Base-by-base conservation (phyloP, 1,140 invertebrate genomes). In the Brachionus calyciflorus region DNA sequence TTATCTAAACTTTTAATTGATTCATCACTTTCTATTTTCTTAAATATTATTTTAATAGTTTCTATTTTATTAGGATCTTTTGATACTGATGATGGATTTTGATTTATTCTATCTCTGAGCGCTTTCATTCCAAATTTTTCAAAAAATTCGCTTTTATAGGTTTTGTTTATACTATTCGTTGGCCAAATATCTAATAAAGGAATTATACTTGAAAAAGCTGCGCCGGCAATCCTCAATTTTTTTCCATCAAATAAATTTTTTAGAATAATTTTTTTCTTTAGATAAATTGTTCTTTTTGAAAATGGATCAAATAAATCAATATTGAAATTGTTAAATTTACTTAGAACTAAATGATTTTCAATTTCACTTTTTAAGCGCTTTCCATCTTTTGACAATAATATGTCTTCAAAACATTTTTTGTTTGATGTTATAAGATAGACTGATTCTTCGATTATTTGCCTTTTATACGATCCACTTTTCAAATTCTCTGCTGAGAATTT, bases 201-300 rank as follows among this genome's bases (percentile, higher is more conserved):
- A 33, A 60, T 19, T 33, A 60, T 19, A 6, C 55, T 37, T 37
- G 17, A 1, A 14, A 60, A 2, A 60, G 55, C 14, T 0, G 55
- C 26, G 3, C 14, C 30, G 12, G 28, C 55, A 33, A 60, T 37
- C 26, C 0, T 4, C 17, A 37, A 14, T 19, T 37, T 33, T 37
- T 60, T 60, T 6, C n/a, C 19, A 14, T 60, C 3, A 30, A 60
- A 60, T 17, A 60, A 37, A 21, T 60, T 30, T 0, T 21, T 30
- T 33, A 60, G 30, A 33, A 60, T 60, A 26, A 26, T 60, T 60
- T 60, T 60, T 60, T 60, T 60, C 33, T 60, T 60, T 37, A 60
- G 37, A 60, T n/a, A 60, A 19, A 60, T 37, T 5, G 30, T 33
- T 60, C 55, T 60, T 60, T 60, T 60, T 37, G 55, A 60, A 60